Evolutionary conservation across 2,888 invertebrate species (phyloP).

Genomic region (Gandaritis pyraliata): DNA sequence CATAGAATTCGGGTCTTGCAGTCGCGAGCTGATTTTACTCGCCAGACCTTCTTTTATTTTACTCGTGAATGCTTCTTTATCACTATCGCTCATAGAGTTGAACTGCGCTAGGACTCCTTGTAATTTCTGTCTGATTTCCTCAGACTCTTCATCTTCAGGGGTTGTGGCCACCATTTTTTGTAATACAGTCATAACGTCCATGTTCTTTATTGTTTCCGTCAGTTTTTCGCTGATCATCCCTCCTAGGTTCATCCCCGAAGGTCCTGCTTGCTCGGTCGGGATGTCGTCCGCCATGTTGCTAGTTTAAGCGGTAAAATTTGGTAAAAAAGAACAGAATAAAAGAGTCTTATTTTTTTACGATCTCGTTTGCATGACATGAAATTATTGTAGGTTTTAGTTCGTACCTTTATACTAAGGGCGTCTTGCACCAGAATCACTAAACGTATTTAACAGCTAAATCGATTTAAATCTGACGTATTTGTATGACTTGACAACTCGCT

Average conservation of each 20-base stretch:
- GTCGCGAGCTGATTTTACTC: constrained; percentile 56
- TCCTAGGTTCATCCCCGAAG: constrained; percentile 53
- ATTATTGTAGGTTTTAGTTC: not conserved
- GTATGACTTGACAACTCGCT: too few relatives aligned
- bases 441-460: too few relatives aligned
- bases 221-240: constrained; percentile 62
- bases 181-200: constrained; percentile 64
- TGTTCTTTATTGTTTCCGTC: constrained; percentile 63
- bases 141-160: constrained; percentile 64
- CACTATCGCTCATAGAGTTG: constrained; percentile 59
- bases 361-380: constrained; percentile 16
- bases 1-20: constrained; percentile 55
- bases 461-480: too few relatives aligned
- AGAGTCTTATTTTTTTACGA: not conserved
- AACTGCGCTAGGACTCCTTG: constrained; percentile 61
- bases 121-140: constrained; percentile 59
- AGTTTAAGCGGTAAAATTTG: constrained; percentile 32
- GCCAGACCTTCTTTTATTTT: constrained; percentile 68
- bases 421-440: too few relatives aligned
- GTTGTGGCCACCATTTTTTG: constrained; percentile 63
- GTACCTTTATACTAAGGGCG: too few relatives aligned
- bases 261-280: constrained; percentile 17
- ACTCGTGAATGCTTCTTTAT: constrained; percentile 61
- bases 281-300: constrained; percentile 54
- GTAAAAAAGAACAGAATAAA: not conserved